A percentile compares a stretch with the other conserved stretches of the same genome.
Conservation (phyloP, 2,113 vertebrate species). For the Anarrhichthys ocellatus region DNA sequence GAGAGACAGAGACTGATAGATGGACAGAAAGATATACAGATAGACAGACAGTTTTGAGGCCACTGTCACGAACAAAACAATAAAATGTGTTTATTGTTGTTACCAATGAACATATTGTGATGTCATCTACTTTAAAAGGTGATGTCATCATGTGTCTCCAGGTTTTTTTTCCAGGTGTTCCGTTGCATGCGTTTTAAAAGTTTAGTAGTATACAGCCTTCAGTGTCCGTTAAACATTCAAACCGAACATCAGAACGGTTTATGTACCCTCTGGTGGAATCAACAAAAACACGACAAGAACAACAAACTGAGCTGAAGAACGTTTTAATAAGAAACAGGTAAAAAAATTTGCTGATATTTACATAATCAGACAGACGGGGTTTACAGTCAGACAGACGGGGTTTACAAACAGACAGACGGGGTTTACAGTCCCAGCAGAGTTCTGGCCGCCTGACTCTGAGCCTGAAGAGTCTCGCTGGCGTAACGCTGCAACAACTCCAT, state of each 20-base stretch:
- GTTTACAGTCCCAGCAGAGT: conserved; percentile 89
- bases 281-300: background rate
- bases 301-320: background rate
- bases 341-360: conserved; percentile 37
- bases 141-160: background rate
- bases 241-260: too few species aligned
- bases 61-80: background rate
- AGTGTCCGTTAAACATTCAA: background rate
- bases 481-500: conserved; percentile 98
- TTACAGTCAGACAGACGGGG: conserved; percentile 73
- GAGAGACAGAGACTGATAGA: background rate
- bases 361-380: background rate
- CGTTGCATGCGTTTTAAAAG: background rate
- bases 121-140: too few species aligned
- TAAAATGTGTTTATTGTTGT: background rate
- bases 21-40: background rate
- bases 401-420: background rate
- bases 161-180: background rate
- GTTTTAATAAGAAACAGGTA: conserved; percentile 53
- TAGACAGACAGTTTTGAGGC: background rate
- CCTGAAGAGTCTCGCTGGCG: conserved; percentile 94
- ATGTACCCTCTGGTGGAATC: background rate
- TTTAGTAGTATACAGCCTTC: background rate
- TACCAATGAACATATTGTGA: background rate
- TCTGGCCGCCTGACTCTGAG: conserved; percentile 94